Evolutionary conservation across 2,888 invertebrate species (phyloP).

Genomic region (Athripsodes cinereus): DNA sequence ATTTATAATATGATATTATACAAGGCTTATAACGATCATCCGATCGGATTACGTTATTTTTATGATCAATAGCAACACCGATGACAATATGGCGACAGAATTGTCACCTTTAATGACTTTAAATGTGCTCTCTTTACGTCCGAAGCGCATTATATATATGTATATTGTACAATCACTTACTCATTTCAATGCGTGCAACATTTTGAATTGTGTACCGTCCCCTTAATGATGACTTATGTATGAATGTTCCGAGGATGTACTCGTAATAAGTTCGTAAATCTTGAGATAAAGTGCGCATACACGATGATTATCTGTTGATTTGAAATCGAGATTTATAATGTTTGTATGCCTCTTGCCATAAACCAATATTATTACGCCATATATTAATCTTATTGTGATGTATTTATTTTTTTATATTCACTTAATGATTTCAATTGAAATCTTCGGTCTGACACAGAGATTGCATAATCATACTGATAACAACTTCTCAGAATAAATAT

Average conservation of each 20-base stretch:
- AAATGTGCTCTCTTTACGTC: neutral
- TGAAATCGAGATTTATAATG: neutral
- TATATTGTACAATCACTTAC: neutral
- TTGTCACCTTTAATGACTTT: neutral
- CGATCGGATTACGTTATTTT: too few relatives aligned
- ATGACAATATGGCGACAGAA: neutral
- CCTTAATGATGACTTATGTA: conserved; percentile 1
- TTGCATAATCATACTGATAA: too few relatives aligned
- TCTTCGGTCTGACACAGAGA: too few relatives aligned
- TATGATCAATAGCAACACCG: neutral
- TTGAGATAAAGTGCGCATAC: neutral
- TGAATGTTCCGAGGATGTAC: neutral
- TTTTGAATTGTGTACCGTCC: neutral
- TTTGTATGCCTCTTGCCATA: neutral
- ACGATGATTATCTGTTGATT: neutral
- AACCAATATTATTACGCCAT: too few relatives aligned
- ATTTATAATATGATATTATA: too few relatives aligned
- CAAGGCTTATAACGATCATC: too few relatives aligned
- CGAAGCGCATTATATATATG: neutral
- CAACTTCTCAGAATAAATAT: too few relatives aligned
- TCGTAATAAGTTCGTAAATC: neutral
- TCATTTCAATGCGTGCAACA: neutral
- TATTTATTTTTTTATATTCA: too few relatives aligned
- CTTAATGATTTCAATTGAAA: too few relatives aligned
- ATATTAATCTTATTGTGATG: too few relatives aligned